A percentile compares a stretch with the other conserved stretches of the same genome.
Conservation (phyloP, 2,888 invertebrate species). For the Abrostola triplasia region DNA sequence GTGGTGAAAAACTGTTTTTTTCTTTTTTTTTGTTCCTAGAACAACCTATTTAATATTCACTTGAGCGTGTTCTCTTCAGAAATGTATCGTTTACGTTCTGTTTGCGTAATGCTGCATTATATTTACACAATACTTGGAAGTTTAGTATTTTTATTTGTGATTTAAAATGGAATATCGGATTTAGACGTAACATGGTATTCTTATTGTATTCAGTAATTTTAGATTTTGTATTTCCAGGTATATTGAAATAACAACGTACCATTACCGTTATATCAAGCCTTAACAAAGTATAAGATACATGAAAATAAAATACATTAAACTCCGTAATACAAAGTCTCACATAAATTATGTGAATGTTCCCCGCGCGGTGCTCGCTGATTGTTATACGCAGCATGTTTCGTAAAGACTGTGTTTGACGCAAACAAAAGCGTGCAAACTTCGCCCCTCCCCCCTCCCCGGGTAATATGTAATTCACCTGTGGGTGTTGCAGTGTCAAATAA, state of each 20-base stretch:
- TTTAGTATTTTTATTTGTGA: no score
- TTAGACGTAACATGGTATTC: no score
- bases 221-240: no score
- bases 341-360: constrained; percentile 7
- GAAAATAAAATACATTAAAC: constrained; percentile 11
- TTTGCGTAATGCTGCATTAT: no score
- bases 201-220: no score
- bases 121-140: no score
- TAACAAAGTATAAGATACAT: constrained; percentile 7
- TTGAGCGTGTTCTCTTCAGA: constrained; percentile 46
- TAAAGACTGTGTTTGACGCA: constrained; percentile 28
- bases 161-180: no score
- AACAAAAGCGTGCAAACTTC: constrained; percentile 30
- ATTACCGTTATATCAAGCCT: no score
- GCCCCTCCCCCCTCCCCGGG: constrained; percentile 4
- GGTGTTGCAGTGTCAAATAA: constrained; percentile 61
- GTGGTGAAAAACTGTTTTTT: constrained; percentile 76
- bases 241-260: no score
- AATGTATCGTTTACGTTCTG: constrained; percentile 8
- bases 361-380: constrained; percentile 21
- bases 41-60: constrained; percentile 65
- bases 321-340: not conserved
- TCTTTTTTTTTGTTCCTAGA: constrained; percentile 79
- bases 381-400: constrained; percentile 20
- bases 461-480: constrained; percentile 50